Conservation (phyloP, 2,113 vertebrate genomes). For the Tapirus terrestris region DNA sequence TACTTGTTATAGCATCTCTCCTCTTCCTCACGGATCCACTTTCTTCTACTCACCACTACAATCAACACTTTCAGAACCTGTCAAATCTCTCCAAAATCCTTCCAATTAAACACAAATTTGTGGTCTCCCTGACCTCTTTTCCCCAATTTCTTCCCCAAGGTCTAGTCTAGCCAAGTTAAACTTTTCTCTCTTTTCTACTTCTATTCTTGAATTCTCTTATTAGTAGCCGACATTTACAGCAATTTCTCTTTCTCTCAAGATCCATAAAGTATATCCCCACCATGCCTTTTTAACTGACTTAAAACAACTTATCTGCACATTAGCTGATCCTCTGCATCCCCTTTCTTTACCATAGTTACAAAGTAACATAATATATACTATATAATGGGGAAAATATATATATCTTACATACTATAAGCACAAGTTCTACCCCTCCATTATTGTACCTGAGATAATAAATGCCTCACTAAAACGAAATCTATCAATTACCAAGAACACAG, state of each 20-base stretch:
- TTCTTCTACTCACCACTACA: neutral
- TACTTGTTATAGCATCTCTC: neutral
- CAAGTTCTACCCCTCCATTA: neutral
- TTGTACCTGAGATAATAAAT: neutral
- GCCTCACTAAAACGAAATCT: neutral
- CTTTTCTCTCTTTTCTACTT: neutral
- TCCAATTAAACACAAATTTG: neutral
- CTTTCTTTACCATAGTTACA: neutral
- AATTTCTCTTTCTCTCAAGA: neutral
- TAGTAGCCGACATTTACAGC: neutral
- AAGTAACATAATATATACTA: neutral
- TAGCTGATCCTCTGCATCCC: neutral
- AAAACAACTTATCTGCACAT: neutral
- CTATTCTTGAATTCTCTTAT: neutral
- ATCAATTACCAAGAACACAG: constrained; percentile 7
- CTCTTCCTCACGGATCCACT: neutral
- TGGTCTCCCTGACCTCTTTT: neutral
- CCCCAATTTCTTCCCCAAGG: neutral
- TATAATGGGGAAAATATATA: neutral
- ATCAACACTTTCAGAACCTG: neutral
- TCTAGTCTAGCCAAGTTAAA: neutral
- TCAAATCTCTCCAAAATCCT: neutral
- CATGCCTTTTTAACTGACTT: neutral
- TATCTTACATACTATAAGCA: neutral
- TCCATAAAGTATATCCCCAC: neutral